A percentile compares a stretch with the other conserved stretches of the same genome.
These are phyloP conservation scores for Scaptomyza cyrtandrae DNA, from an alignment of 2,888 invertebrate genomes.

Conservation along the genomic window DNA sequence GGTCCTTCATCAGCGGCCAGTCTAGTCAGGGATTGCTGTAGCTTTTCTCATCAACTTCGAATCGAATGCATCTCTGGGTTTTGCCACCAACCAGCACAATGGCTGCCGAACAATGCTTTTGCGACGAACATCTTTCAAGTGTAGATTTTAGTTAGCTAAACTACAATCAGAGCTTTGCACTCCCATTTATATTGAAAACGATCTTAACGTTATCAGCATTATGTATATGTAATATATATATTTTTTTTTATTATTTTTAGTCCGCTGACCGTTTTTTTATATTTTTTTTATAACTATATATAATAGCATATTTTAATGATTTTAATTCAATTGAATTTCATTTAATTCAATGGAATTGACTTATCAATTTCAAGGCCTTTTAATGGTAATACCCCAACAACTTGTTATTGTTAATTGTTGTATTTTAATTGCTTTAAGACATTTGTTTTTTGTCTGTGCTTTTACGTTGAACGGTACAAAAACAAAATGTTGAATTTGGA, in stretches of 20 bases:
- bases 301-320: too few species aligned
- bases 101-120: slow-evolving; percentile 36
- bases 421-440: too few species aligned
- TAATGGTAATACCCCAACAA: too few species aligned
- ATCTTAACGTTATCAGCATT: slow-evolving; percentile 2
- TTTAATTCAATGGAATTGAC: too few species aligned
- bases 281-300: too few species aligned
- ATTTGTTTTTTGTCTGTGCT: too few species aligned
- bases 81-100: slow-evolving; percentile 32
- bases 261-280: too few species aligned
- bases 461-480: too few species aligned
- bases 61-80: not conserved
- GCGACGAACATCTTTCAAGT: slow-evolving; percentile 7
- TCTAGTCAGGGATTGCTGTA: slow-evolving; percentile 42
- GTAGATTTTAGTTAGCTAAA: not conserved
- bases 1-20: slow-evolving; percentile 59
- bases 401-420: too few species aligned
- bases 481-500: too few species aligned
- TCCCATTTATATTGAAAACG: slow-evolving; percentile 10
- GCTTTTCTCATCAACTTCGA: slow-evolving; percentile 7
- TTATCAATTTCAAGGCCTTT: too few species aligned
- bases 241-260: not conserved
- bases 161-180: not conserved
- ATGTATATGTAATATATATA: not conserved
- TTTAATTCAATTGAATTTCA: too few species aligned